Base-by-base conservation (phyloP, 2,797 vertebrate species). In the Crypturellus tataupa region DNA sequence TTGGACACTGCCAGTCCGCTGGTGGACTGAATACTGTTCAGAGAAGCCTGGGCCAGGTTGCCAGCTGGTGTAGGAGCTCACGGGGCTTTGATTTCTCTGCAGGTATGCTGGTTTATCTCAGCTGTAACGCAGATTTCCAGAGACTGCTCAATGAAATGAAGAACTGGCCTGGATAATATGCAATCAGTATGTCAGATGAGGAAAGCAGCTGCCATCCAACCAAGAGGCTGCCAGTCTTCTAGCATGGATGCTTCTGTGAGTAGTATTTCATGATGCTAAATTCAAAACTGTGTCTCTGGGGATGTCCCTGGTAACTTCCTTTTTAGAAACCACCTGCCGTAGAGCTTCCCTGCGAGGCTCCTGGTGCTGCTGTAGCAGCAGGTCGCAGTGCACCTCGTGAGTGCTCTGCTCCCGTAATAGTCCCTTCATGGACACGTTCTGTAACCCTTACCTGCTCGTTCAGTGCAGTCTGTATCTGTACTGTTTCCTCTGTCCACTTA, bases 1-100 rank as follows among this genome's bases (percentile, higher is more conserved):
- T 85, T 29, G 6, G 47, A n/a, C 14, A 10, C 0, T 27, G 17
- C 65, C 83, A 62, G 14, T 17, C 56, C 33, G 9, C 53, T 75
- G 58, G 12, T 81, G 60, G 40, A 40, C 64, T 40, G 37, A 80
- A 40, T 11, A 21, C 60, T 70, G 49, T 25, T 94, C 29, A 39
- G 59, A 63, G 60, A n/a, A 44, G 42, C 25, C 31, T n/a, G 55
- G 67, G 15, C 47, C 77, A 71, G 69, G 59, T 40, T 59, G 56
- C 70, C 82, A 72, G 58, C 42, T 46, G 69, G 53, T 68, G 24
- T 62, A 62, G 24, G 24, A 62, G 25, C 37, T 24, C 63, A 33
- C 68, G 78, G 80, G 42, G 71, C 73, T 89, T 70, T 72, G 56
- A 72, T 63, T 71, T 72, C 67, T 78, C n/a, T 78, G 73, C 73